Base-by-base conservation (phyloP, 2,797 vertebrate genomes). In the Tokudaia muenninki region DNA sequence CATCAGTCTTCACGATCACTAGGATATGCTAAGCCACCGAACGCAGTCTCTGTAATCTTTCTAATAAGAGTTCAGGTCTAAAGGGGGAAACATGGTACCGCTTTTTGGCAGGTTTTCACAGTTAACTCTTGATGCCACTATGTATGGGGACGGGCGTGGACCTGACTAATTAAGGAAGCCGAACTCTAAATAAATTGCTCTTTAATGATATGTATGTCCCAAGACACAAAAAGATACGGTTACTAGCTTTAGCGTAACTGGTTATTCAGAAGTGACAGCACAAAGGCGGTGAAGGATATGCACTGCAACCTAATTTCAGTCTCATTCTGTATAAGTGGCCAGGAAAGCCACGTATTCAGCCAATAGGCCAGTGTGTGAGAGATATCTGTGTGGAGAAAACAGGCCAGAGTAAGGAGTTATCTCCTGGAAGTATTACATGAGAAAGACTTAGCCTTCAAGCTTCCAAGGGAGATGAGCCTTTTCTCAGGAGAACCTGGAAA, bases 131-230 rank as follows among this genome's bases (percentile, higher is more conserved):
- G 97, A 97, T 91, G 95, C 75, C 86, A 96, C 63, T 86, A 37
- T 6, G 61, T 65, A 96, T 55, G n/a, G 34, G 67, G 67, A 37
- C 41, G 93, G n/a, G 17, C 1, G 7, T 70, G 67, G 67, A 19
- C 94, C 70, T 92, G 97, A 97, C 96, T 97, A 1, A 97, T 97
- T 95, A 55, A 92, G 93, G 98, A 97, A 77, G 81, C 21, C 97
- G 96, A 97, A 95, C 92, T 96, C 96, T 97, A 81, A 98, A 29
- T 94, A 98, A 97, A 96, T 97, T 97, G 96, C 78, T 97, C 98
- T 97, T 97, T 98, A 98, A 98, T 97, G 96, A 96, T 94, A 94
- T 19, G 70, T 82, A 95, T 67, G 93, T 97, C 88, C 90, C 41
- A 55, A 67, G 90, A 92, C 96, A 91, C 79, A 92, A 94, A 94